Evolutionary conservation across 2,888 invertebrate species (phyloP).

Genomic region (Bimastos eiseni): DNA sequence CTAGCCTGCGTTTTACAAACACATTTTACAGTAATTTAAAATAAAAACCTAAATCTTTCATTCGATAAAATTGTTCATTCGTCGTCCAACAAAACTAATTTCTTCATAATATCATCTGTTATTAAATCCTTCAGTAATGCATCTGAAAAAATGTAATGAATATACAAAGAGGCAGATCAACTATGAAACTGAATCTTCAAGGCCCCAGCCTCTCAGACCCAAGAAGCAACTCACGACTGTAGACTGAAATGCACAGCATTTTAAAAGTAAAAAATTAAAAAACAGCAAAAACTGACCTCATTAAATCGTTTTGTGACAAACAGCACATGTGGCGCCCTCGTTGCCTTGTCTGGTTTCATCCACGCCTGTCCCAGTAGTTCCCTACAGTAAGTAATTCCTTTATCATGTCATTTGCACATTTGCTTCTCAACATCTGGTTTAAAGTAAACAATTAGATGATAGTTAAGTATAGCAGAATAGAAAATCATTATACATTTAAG

Average conservation of each 20-base stretch:
- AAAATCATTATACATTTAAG: background rate
- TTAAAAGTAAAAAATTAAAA: too few relatives aligned
- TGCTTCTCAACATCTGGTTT: background rate
- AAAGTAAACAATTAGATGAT: background rate
- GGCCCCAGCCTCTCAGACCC: too few relatives aligned
- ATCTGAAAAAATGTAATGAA: too few relatives aligned
- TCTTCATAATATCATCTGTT: background rate
- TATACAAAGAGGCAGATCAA: too few relatives aligned
- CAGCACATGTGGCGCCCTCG: conserved; percentile 73
- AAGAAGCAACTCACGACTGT: too few relatives aligned
- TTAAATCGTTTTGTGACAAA: conserved; percentile 87
- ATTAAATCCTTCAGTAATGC: too few relatives aligned
- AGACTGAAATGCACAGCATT: too few relatives aligned
- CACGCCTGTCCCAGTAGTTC: conserved; percentile 66
- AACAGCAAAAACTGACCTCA: conserved; percentile 71
- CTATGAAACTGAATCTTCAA: too few relatives aligned
- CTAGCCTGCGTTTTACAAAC: conserved; percentile 68
- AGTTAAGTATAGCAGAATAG: background rate
- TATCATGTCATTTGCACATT: background rate
- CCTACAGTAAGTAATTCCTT: conserved; percentile 46
- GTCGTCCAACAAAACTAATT: background rate
- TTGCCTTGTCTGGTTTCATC: conserved; percentile 84
- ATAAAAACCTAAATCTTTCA: background rate
- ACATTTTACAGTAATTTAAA: background rate
- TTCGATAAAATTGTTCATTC: background rate